These are phyloP conservation scores for Sclerurus mexicanus DNA, from an alignment of 2,113 vertebrate genomes.

Conservation along the genomic window DNA sequence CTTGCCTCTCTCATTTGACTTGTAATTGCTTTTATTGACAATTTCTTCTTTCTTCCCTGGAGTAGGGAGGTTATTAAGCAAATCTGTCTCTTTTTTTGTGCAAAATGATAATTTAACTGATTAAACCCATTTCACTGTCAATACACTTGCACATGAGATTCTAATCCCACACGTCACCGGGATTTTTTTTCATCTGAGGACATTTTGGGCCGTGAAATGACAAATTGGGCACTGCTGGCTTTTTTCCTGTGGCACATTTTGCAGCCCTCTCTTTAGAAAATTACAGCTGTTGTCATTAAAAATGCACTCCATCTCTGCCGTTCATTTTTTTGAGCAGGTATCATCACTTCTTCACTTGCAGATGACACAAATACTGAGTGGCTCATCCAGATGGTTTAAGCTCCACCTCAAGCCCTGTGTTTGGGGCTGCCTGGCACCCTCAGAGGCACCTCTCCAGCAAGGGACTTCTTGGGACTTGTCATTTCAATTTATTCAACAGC, in stretches of 20 bases:
- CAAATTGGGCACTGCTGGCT: background rate
- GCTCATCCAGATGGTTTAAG: background rate
- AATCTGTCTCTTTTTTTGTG: constrained; percentile 1
- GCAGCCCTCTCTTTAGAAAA: background rate
- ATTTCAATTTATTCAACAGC: background rate
- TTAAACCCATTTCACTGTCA: constrained; percentile 8
- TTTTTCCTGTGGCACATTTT: background rate
- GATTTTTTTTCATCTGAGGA: background rate
- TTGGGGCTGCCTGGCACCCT: background rate
- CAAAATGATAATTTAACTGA: constrained; percentile 60
- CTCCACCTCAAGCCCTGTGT: background rate
- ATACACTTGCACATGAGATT: background rate
- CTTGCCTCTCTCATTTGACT: constrained; percentile 33
- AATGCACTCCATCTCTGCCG: background rate
- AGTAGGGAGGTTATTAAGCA: constrained; percentile 48
- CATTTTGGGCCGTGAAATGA: background rate
- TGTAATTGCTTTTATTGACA: constrained; percentile 68
- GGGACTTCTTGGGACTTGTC: background rate
- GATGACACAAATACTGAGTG: background rate
- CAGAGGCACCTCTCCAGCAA: background rate
- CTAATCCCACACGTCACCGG: background rate
- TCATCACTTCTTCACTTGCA: background rate
- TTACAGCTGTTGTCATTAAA: background rate
- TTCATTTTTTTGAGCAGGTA: background rate
- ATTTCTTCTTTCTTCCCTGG: constrained; percentile 9